Percentiles rank a stretch among this genome's conserved stretches.
phyloP scores from a whole-genome alignment of 2,113 vertebrate species.

The Hucho hucho region DNA sequence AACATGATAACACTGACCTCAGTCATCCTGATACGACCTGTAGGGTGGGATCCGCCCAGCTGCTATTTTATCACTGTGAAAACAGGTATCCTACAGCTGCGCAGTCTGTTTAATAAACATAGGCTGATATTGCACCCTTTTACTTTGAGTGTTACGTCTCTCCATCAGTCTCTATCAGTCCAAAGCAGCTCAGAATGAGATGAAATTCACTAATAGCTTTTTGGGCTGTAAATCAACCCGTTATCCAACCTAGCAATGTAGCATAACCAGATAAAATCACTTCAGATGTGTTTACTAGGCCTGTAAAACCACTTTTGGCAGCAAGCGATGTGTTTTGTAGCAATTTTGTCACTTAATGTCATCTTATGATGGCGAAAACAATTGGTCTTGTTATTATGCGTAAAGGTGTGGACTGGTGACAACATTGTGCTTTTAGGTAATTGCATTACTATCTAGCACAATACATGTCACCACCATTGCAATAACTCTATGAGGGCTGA shows the following conservation, averaged over 20 bases:
- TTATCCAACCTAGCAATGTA: slow-evolving; percentile 5
- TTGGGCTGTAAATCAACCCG: slow-evolving; percentile 25
- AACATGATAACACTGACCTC: slow-evolving; percentile 49
- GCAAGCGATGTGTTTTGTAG: slow-evolving; percentile 5
- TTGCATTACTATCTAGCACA: slow-evolving; percentile 34
- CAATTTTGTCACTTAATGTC: slow-evolving; percentile 10
- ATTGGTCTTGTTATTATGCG: not conserved
- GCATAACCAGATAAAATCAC: slow-evolving; percentile 14
- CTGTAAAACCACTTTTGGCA: slow-evolving; percentile 33
- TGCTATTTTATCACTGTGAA: slow-evolving; percentile 10
- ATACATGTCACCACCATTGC: slow-evolving; percentile 7
- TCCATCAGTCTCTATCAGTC: slow-evolving; percentile 8
- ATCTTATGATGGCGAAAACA: slow-evolving; percentile 28
- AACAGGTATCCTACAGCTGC: slow-evolving; percentile 21
- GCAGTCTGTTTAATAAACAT: slow-evolving; percentile 8
- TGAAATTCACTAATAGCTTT: slow-evolving; percentile 19
- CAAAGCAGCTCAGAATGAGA: slow-evolving; percentile 3
- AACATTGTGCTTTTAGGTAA: slow-evolving; percentile 13
- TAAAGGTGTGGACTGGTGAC: not conserved
- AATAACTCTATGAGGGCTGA: no score
- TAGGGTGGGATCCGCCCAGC: slow-evolving; percentile 6
- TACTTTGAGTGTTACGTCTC: no score
- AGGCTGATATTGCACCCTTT: slow-evolving; percentile 6
- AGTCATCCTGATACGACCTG: not conserved
- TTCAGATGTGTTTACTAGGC: slow-evolving; percentile 6